Evolutionary conservation across 2,113 vertebrate genomes (phyloP).

Genomic region (Hystrix cristata): DNA sequence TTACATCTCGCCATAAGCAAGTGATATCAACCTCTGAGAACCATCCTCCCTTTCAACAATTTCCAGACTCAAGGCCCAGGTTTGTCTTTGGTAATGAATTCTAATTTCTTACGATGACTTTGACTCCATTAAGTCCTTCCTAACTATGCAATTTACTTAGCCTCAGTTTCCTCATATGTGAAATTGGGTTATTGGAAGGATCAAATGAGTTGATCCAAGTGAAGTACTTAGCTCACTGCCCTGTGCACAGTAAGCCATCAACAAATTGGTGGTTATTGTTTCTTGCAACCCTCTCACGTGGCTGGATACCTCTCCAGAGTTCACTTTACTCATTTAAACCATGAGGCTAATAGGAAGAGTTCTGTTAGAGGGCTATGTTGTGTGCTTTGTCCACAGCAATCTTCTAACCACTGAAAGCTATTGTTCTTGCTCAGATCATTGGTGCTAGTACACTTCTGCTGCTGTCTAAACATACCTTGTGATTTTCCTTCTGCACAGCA

Average conservation of each 20-base stretch:
- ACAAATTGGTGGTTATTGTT: not conserved
- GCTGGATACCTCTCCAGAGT: not conserved
- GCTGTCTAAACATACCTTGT: not conserved
- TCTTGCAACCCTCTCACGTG: not conserved
- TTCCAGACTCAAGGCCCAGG: not conserved
- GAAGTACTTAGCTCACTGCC: not conserved
- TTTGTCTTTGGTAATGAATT: not conserved
- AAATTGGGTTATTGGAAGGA: not conserved
- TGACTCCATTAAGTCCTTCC: not conserved
- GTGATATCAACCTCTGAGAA: not conserved
- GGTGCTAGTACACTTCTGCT: not conserved
- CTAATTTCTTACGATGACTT: not conserved
- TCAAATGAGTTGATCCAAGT: not conserved
- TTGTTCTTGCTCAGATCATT: not conserved
- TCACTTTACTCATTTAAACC: not conserved
- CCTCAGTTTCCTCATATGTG: not conserved
- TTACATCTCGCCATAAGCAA: not conserved
- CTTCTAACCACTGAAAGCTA: not conserved
- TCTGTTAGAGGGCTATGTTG: not conserved
- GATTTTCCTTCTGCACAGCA: no score
- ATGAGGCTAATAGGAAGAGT: not conserved
- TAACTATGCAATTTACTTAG: not conserved
- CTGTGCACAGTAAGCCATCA: not conserved
- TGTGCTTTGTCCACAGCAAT: not conserved
- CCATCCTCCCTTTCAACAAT: not conserved